Evolutionary conservation across 2,888 invertebrate species (phyloP), one percentile per base, ranked within the genome.

Genomic region (Heliconius ethilla): DNA sequence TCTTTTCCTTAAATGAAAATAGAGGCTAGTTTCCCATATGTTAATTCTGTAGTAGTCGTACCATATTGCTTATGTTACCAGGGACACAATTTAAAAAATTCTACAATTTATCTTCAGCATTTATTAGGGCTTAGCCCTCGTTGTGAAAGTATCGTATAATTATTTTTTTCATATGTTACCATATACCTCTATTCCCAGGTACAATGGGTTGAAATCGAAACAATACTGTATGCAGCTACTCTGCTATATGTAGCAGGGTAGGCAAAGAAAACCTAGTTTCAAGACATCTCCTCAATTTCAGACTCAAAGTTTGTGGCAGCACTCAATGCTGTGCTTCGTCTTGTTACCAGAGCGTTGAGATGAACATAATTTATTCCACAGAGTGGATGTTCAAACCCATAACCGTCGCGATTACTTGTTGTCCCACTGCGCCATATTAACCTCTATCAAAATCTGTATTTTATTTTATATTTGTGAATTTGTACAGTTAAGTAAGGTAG

Each of bases 1-100:
- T 63, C 18, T 65, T 65, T 74, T 65, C 65, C 45, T 29, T 65
- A 45, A 74, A 13, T 65, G 27, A 74, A 74, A 74, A 74, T 74
- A 74, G 63, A 65, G 65, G 40, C 45, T 65, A 65, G 45, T 74
- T 74, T 74, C 74, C 74, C 63, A 65, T 40, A 65, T 45, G 6
- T 63, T 27, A n/a, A 65, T 65, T 45, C 25, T 37, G 27, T 63
- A 13, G n/a, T 65, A 74, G 74, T 11, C 22, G 65, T 10, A 45
- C 63, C 74, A 74, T 63, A 63, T 5, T 27, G 7, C 22, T 27
- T 11, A 51, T 11, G 10, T 10, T 11, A 5, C 7, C 33, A 33
- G 22, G 33, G 5, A 59, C n/a, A 22, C 11, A n/a, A 11, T n/a
- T 59, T 59, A n/a, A 59, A 33, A 59, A n/a, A 2, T 59, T 59